A percentile compares a stretch with the other conserved stretches of the same genome.
These are phyloP conservation scores for Ostrea edulis DNA, from an alignment of 1,140 invertebrate species.

Conservation along the genomic window DNA sequence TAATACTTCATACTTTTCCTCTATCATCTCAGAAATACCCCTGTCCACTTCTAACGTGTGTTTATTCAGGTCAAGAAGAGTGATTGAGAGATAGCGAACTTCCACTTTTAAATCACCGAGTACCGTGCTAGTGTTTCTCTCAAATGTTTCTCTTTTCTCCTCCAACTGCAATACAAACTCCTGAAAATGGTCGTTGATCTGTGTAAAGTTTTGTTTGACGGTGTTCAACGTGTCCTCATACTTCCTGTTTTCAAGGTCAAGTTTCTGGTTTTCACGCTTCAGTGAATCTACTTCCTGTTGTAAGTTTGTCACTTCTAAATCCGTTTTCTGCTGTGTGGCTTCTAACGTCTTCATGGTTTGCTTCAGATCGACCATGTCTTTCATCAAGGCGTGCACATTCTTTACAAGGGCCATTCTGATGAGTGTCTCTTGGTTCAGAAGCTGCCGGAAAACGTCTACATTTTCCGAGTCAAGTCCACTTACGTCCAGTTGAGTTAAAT, in stretches of 20 bases:
- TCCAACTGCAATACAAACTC: not conserved
- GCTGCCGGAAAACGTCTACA: not conserved
- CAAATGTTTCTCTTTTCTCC: not conserved
- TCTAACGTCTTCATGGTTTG: not conserved
- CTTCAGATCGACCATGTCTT: not conserved
- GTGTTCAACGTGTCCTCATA: not conserved
- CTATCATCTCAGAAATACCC: not conserved
- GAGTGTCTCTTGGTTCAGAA: not conserved
- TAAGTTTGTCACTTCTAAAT: not conserved
- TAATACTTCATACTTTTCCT: not conserved
- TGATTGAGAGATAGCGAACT: not conserved
- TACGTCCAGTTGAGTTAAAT: not conserved
- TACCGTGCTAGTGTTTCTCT: not conserved
- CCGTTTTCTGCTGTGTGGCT: not conserved
- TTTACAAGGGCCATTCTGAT: not conserved
- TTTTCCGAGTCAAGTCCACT: not conserved
- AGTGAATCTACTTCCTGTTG: not conserved
- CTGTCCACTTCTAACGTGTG: not conserved
- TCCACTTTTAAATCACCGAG: not conserved
- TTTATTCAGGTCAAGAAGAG: not conserved
- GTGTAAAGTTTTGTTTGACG: not conserved
- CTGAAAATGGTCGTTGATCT: not conserved
- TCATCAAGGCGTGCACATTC: not conserved
- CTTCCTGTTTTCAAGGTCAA: not conserved
- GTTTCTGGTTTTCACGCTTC: not conserved